Base-by-base conservation (phyloP, 1,140 invertebrate genomes). In the Pseudomyrmex cubaensis region DNA sequence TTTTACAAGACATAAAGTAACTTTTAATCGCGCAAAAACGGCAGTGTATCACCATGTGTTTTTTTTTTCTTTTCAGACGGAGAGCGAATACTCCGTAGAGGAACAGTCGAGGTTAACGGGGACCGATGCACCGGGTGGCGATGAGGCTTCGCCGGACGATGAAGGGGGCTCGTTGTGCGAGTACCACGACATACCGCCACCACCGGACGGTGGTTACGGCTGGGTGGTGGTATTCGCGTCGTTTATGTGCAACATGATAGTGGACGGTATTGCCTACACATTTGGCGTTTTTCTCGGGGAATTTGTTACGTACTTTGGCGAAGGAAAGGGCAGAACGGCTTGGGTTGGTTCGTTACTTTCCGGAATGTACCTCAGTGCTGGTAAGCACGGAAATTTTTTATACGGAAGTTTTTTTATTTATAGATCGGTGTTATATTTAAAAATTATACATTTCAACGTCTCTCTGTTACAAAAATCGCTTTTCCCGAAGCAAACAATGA, bases 241-340 rank as follows among this genome's bases (percentile, higher is more conserved):
- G 9, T 99, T 99, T 94, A 97, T 99, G 96, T 99, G 98, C 93
- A 99, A 99, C 95, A 97, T 99, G 95, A 98, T 99, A 85, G 98
- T 99, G n/a, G 99, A 99, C 93, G 99, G 99, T 83, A 98, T 99
- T 54, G 98, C 98, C 4, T 98, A 99, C 94, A 98, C 98, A 4
- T 99, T 99, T 91, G 98, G 98, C 10, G 96, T 98, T 89, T 98
- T 98, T 94, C 95, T 98, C 3, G 95, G 95, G 15, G 96, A 97
- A 90, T 97, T 99, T 82, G 97, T 98, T 52, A 94, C 93, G 15
- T 97, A 97, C 92, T 99, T 98, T 92, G 96, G 96, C 63, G 97
- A 97, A 90, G 97, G 97, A n/a, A 97, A 97, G 91, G 98, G 97
- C 67, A 98, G 96, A 80, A 97, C 97, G 2, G 97, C 98, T 7